These are phyloP conservation scores for Panurus biarmicus DNA, from an alignment of 2,113 vertebrate species.

Conservation along the genomic window DNA sequence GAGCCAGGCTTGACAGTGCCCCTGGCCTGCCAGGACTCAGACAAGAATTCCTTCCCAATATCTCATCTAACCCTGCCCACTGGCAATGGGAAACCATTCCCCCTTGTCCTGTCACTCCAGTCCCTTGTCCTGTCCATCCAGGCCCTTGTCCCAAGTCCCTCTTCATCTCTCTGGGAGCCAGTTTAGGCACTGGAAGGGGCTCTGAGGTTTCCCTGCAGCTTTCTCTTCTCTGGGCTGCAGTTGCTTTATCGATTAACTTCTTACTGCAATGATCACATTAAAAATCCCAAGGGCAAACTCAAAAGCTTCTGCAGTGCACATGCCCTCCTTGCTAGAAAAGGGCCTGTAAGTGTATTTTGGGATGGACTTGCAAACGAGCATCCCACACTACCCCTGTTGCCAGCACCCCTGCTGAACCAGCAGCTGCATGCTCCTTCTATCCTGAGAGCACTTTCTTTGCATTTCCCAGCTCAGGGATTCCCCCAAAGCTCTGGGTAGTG, in stretches of 20 bases:
- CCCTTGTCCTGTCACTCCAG: neutral
- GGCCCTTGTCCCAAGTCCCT: neutral
- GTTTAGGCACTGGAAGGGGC: neutral
- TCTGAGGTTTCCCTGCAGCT: neutral
- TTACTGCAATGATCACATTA: neutral
- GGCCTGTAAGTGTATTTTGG: neutral
- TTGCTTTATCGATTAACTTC: neutral
- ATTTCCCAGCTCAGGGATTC: neutral
- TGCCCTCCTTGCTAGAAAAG: neutral
- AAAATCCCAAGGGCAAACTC: neutral
- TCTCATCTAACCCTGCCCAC: neutral
- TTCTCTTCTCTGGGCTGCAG: neutral
- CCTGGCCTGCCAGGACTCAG: neutral
- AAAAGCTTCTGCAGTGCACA: neutral
- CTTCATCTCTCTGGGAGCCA: neutral
- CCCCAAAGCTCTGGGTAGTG: neutral
- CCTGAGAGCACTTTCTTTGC: neutral
- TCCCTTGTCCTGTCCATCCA: neutral
- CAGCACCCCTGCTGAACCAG: neutral
- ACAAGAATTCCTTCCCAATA: neutral
- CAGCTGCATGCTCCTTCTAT: neutral
- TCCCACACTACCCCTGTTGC: neutral
- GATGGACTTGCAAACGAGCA: neutral
- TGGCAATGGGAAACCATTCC: neutral
- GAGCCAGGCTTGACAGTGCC: rapidly evolving